Conservation (phyloP, 2,888 invertebrate genomes). For the Chirona hameri region DNA sequence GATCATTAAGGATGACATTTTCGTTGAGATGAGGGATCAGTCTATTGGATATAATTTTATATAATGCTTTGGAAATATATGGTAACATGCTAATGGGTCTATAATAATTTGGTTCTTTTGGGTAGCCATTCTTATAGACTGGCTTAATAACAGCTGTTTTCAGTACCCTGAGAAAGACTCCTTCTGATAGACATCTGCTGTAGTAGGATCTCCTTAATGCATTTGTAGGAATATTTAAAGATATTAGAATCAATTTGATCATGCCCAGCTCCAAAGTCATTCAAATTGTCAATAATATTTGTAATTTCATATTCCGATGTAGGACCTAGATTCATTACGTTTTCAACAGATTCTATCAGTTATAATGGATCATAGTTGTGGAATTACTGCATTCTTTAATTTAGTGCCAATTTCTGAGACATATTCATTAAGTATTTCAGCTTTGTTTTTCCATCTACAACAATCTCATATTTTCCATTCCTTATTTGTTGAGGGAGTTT, state of each 20-base stretch:
- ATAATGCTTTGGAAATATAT: not conserved
- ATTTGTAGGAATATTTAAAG: not conserved
- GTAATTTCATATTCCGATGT: too few species aligned
- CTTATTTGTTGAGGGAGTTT: too few species aligned
- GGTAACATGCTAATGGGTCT: not conserved
- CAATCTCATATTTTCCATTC: too few species aligned
- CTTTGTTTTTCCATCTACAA: too few species aligned
- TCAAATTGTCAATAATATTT: too few species aligned
- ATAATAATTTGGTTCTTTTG: not conserved
- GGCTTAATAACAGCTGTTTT: not conserved
- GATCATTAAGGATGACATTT: not conserved
- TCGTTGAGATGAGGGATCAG: not conserved
- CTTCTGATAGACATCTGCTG: not conserved
- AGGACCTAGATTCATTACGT: too few species aligned
- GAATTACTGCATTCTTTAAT: too few species aligned
- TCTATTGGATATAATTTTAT: not conserved
- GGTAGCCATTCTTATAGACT: too few species aligned
- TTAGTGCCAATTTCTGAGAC: too few species aligned
- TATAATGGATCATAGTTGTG: too few species aligned
- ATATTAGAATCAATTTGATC: not conserved
- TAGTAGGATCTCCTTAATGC: not conserved
- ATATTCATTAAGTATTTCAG: too few species aligned
- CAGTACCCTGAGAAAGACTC: not conserved
- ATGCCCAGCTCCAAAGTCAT: not conserved
- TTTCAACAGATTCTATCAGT: too few species aligned